These are phyloP conservation scores for Parambassis ranga DNA, from an alignment of 2,797 vertebrate genomes.

Conservation along the genomic window DNA sequence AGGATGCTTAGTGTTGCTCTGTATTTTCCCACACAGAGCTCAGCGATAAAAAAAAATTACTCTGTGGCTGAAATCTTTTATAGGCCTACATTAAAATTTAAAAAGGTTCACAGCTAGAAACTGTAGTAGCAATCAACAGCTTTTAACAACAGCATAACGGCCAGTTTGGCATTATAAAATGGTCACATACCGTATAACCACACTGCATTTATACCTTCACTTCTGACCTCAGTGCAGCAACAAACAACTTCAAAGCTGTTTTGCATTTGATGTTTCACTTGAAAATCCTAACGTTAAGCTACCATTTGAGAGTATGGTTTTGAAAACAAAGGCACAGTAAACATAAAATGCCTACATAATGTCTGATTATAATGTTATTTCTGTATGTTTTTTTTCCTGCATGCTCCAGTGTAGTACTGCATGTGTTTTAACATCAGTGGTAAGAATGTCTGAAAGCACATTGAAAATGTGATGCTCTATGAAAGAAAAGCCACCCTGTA, in stretches of 20 bases:
- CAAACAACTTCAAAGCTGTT: slow-evolving; percentile 22
- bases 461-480: too few species aligned
- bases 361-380: too few species aligned
- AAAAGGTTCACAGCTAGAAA: slow-evolving; percentile 29
- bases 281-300: not conserved
- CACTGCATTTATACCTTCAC: slow-evolving; percentile 21
- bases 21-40: slow-evolving; percentile 17
- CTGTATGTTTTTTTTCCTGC: too few species aligned
- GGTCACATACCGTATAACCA: not conserved
- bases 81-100: slow-evolving; percentile 42
- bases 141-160: slow-evolving; percentile 39
- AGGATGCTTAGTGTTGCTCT: slow-evolving; percentile 14
- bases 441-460: too few species aligned
- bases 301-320: not conserved
- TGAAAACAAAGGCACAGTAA: not conserved
- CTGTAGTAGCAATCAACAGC: slow-evolving; percentile 29
- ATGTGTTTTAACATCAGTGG: too few species aligned
- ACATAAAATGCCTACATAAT: too few species aligned
- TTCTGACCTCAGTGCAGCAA: slow-evolving; percentile 24
- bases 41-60: not conserved
- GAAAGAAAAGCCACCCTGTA: too few species aligned
- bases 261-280: slow-evolving; percentile 19
- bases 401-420: too few species aligned
- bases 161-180: slow-evolving; percentile 43
- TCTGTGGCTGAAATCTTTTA: slow-evolving; percentile 33